These are phyloP conservation scores for Pavo muticus DNA, from an alignment of 2,113 vertebrate genomes.

Conservation along the genomic window DNA sequence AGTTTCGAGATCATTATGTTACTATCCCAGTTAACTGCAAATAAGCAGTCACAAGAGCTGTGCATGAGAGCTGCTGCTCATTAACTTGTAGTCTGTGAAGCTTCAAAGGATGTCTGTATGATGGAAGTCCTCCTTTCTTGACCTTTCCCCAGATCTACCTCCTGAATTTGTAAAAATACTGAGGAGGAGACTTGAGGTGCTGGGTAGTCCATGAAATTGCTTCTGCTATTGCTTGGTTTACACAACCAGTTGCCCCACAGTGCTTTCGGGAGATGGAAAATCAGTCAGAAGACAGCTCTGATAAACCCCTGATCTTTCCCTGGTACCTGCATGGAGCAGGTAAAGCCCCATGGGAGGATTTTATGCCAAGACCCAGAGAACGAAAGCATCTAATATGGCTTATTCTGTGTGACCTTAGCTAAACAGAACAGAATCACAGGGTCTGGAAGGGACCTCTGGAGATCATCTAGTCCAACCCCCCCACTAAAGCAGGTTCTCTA, in stretches of 20 bases:
- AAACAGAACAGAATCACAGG: not conserved
- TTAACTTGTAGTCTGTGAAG: not conserved
- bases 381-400: not conserved
- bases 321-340: not conserved
- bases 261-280: not conserved
- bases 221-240: not conserved
- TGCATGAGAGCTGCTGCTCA: not conserved
- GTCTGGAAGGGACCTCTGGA: too few species aligned
- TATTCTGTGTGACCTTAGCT: not conserved
- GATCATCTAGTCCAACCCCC: too few species aligned
- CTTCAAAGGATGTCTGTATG: not conserved
- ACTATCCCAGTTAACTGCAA: not conserved
- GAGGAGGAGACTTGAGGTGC: not conserved
- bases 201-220: not conserved
- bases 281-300: not conserved
- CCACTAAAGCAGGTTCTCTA: too few species aligned
- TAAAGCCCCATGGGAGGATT: not conserved
- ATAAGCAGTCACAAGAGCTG: not conserved
- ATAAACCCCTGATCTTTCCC: not conserved
- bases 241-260: not conserved
- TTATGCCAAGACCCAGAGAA: not conserved
- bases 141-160: not conserved
- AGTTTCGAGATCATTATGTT: not conserved
- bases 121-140: not conserved
- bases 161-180: constrained; percentile 10